Conservation (phyloP, 2,888 invertebrate species). For the Syrphus vitripennis region DNA sequence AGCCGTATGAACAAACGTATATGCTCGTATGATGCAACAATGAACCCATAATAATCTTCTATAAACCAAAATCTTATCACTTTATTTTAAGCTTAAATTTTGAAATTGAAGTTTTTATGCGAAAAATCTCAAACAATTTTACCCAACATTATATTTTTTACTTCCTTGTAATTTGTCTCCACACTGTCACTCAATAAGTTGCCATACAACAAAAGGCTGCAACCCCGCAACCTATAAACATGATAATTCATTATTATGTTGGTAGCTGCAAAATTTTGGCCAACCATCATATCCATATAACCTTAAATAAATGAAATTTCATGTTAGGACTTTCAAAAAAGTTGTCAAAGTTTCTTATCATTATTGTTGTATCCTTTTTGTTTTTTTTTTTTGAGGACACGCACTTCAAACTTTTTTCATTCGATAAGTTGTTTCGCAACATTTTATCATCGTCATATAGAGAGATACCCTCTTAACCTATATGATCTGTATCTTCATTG, state of each 20-base stretch:
- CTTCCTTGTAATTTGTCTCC: not conserved
- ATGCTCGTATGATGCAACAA: too few species aligned
- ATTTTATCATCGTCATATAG: not conserved
- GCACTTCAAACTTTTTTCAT: not conserved
- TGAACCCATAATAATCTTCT: too few species aligned
- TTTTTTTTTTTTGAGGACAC: not conserved
- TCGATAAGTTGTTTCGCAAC: constrained; percentile 21
- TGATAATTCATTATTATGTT: not conserved
- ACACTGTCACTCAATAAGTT: not conserved
- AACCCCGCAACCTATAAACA: not conserved
- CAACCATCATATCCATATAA: not conserved
- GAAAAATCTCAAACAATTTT: not conserved
- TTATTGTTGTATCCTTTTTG: not conserved
- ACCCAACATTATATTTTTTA: not conserved
- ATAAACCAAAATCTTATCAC: too few species aligned
- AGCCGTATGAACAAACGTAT: too few species aligned
- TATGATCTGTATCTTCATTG: constrained; percentile 44
- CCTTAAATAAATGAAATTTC: not conserved
- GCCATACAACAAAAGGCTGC: not conserved
- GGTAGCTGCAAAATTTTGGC: not conserved
- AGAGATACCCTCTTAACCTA: constrained; percentile 34
- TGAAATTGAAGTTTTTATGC: too few species aligned
- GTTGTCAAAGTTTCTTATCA: not conserved
- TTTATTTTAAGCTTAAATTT: too few species aligned
- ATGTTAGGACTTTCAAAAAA: not conserved